Conservation (phyloP, 1,140 invertebrate genomes). For the Hycleus cichorii region DNA sequence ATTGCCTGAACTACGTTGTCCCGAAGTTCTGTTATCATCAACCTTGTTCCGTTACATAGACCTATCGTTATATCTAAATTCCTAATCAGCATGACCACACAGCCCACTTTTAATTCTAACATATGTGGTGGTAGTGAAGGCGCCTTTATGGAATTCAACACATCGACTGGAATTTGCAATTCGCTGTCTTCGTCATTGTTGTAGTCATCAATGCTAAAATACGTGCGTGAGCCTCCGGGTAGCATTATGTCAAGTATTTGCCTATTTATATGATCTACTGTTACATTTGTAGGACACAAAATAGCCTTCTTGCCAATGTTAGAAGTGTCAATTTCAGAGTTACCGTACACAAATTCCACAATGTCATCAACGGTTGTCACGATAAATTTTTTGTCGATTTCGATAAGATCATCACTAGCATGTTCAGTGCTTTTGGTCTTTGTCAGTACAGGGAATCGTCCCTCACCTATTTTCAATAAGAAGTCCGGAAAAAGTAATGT, state of each 20-base stretch:
- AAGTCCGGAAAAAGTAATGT: too few species aligned
- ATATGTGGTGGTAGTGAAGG: neutral
- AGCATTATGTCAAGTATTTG: neutral
- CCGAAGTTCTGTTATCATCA: neutral
- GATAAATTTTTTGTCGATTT: too few species aligned
- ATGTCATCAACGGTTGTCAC: too few species aligned
- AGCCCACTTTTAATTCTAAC: neutral
- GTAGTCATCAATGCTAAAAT: neutral
- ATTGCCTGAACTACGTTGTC: neutral
- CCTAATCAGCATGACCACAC: neutral
- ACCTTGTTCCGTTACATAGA: neutral
- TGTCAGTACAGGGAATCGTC: too few species aligned
- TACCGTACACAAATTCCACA: too few species aligned
- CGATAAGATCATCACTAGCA: too few species aligned
- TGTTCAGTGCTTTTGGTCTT: too few species aligned
- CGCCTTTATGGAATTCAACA: neutral
- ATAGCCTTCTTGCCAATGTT: neutral
- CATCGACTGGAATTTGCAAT: neutral
- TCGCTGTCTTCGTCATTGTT: neutral
- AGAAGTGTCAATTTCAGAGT: too few species aligned
- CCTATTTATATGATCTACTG: neutral
- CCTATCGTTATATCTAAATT: neutral
- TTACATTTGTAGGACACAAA: neutral
- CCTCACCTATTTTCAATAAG: too few species aligned
- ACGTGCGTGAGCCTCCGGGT: neutral